These are phyloP conservation scores for Seriola rivoliana DNA, from an alignment of 2,113 vertebrate species.

Conservation along the genomic window DNA sequence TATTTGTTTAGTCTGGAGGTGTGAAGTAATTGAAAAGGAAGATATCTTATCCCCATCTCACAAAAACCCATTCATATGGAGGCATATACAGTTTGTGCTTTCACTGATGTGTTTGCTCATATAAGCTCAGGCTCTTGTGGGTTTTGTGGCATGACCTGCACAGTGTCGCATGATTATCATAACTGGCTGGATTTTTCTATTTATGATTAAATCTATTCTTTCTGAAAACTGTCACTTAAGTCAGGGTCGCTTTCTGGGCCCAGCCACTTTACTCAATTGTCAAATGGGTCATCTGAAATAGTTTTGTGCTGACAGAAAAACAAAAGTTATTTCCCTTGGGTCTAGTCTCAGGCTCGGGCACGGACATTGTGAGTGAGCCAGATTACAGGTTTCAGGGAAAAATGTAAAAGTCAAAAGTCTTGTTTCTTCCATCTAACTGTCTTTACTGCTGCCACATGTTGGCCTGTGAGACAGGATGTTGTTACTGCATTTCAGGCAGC, in stretches of 20 bases:
- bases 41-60: not conserved
- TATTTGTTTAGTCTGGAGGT: not conserved
- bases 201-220: constrained; percentile 16
- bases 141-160: not conserved
- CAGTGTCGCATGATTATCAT: constrained; percentile 8
- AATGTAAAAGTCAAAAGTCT: constrained; percentile 14
- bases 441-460: constrained; percentile 42
- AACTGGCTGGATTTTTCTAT: constrained; percentile 11
- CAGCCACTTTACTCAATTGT: constrained; percentile 37
- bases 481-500: constrained; percentile 47
- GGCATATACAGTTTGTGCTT: not conserved
- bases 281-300: constrained; percentile 48
- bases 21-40: not conserved
- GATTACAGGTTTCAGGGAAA: constrained; percentile 37
- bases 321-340: constrained; percentile 45
- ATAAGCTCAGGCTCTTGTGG: not conserved
- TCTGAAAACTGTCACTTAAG: constrained; percentile 28
- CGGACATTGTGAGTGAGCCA: constrained; percentile 22
- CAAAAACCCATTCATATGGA: not conserved
- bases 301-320: constrained; percentile 39
- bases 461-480: constrained; percentile 39
- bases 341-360: constrained; percentile 15
- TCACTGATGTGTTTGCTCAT: not conserved
- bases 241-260: constrained; percentile 11
- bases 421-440: constrained; percentile 46